Base-by-base conservation (phyloP, 2,797 vertebrate genomes). In the Sebastes kiyomatsui region DNA sequence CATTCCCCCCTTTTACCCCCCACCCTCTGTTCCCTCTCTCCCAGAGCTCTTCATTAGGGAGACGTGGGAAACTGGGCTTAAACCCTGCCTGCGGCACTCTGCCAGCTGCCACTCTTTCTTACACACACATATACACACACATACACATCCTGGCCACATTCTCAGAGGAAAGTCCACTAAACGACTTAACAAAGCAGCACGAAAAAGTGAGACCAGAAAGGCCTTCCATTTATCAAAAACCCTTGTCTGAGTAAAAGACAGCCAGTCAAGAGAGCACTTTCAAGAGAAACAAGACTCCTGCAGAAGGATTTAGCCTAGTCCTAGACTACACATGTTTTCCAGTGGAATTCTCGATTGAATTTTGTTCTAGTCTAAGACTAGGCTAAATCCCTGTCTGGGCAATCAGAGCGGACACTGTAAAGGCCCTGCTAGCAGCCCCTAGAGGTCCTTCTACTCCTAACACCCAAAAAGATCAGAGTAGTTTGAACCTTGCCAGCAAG, bases 31-130 rank as follows among this genome's bases (percentile, higher is more conserved):
- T 90, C 88, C 87, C 82, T 82, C 79, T 90, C 91, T 93, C 92
- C 92, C 94, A 93, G 92, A 93, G 92, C 92, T 92, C 93, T 95
- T 95, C 93, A 95, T 95, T 95, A 96, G 90, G 88, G 85, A 93
- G 87, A 95, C 90, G 90, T 95, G 95, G 95, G 94, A 96, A 95
- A 92, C 86, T 88, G 83, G 92, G 90, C 87, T 94, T 92, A 93
- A 93, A 92, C 85, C 80, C 88, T 89, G 87, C 92, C 90, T 87
- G 79, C 70, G 83, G 93, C 92, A 93, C 75, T 85, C 75, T 93
- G 93, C 93, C 95, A 95, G 94, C 93, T 95, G 94, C 92, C 93
- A 88, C 85, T 82, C 88, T 77, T 32, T 49, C 64, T 30, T 59
- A 55, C 77, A 67, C 70, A 74, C 35, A 49, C 62, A 54, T 75